Conservation (phyloP, 1,140 invertebrate genomes). For the Drosophila grimshawi region DNA sequence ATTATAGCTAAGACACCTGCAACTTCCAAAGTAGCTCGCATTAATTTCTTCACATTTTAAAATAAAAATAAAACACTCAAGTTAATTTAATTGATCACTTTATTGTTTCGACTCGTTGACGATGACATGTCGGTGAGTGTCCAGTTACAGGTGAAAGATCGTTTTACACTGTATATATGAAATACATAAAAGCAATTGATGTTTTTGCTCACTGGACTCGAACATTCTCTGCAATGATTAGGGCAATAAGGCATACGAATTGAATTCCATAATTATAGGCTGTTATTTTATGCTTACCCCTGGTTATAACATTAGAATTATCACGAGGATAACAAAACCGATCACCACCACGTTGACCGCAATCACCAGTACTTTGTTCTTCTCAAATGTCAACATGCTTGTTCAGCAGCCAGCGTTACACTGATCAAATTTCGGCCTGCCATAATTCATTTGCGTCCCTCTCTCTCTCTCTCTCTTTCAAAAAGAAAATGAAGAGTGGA, state of each 20-base stretch:
- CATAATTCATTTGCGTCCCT: too few relatives aligned
- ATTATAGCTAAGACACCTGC: too few relatives aligned
- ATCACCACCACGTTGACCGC: constrained; percentile 10
- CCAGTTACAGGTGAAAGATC: constrained; percentile 3
- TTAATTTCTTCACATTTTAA: neutral
- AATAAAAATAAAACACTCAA: neutral
- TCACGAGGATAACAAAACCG: neutral
- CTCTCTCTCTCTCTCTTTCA: too few relatives aligned
- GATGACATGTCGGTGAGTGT: constrained; percentile 8
- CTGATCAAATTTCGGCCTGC: too few relatives aligned
- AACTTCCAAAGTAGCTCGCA: too few relatives aligned
- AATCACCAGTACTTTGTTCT: constrained; percentile 11
- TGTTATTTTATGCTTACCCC: neutral
- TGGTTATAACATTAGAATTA: neutral
- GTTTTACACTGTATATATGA: neutral
- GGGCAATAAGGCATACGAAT: neutral
- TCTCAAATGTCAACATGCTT: constrained; percentile 16
- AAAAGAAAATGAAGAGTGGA: too few relatives aligned
- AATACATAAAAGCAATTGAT: neutral
- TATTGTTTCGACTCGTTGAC: constrained; percentile 24
- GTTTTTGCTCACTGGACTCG: neutral
- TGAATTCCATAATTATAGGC: neutral
- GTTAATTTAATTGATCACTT: constrained; percentile 37
- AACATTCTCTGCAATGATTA: neutral
- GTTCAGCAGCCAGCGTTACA: too few relatives aligned